Conservation (phyloP, 2,888 invertebrate genomes). For the Pammene aurita region DNA sequence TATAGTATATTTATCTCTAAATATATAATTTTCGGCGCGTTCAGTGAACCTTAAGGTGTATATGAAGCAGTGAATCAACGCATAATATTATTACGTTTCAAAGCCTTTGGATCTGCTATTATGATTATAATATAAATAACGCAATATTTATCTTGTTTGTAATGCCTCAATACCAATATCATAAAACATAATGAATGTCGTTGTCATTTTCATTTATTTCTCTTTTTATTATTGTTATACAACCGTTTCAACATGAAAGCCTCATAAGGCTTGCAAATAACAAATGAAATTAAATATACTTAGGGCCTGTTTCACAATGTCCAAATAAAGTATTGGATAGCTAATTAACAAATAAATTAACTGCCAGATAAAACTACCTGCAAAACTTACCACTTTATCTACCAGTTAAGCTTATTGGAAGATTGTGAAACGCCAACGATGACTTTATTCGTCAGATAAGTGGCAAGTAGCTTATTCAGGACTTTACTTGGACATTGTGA, state of each 20-base stretch:
- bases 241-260: background rate
- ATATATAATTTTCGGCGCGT: background rate
- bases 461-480: no score
- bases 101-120: slow-evolving; percentile 17
- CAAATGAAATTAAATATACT: background rate
- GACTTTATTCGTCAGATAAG: no score
- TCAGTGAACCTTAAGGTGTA: background rate
- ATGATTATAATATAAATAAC: background rate
- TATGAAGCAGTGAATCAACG: background rate
- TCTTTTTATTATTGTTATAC: background rate
- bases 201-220: background rate
- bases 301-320: background rate
- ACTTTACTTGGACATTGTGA: no score
- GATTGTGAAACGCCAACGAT: no score
- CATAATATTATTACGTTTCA: slow-evolving; percentile 9
- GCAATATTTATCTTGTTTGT: slow-evolving; percentile 10
- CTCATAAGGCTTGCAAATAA: slow-evolving; percentile 6
- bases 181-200: background rate
- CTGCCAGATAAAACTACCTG: no score
- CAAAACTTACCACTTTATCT: no score
- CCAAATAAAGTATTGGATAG: slow-evolving; percentile 1
- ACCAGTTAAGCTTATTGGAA: no score
- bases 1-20: no score
- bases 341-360: no score
- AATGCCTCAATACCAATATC: background rate